Evolutionary conservation across 1,140 invertebrate genomes (phyloP).

Genomic region (Platyscapa corneri): DNA sequence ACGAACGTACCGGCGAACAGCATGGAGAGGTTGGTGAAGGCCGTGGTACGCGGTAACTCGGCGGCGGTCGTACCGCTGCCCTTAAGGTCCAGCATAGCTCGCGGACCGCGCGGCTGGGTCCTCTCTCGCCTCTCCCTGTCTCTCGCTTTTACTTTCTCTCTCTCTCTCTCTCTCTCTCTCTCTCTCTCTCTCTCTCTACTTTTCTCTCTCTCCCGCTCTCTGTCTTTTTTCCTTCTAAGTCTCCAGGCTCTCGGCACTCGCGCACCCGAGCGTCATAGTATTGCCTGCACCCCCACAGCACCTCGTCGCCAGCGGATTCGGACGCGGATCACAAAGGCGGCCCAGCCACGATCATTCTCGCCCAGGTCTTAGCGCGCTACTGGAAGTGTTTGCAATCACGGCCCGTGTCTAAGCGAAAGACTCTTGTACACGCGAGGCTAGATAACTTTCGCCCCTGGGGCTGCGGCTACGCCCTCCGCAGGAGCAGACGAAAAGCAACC

Average conservation of each 20-base stretch:
- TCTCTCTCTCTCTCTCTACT: not conserved
- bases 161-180: not conserved
- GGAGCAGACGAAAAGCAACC: not conserved
- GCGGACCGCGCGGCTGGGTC: not conserved
- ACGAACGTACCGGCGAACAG: constrained; percentile 77
- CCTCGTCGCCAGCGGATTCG: constrained; percentile 5
- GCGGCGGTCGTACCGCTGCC: constrained; percentile 78
- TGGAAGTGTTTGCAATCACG: constrained; percentile 1
- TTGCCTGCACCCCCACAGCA: not conserved
- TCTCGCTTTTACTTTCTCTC: not conserved
- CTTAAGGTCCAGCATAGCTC: constrained; percentile 79
- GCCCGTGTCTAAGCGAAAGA: not conserved
- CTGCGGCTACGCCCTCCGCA: constrained; percentile 33
- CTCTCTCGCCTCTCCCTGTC: not conserved
- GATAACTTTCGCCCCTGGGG: constrained; percentile 9
- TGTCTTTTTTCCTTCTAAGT: not conserved
- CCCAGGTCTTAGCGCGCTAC: constrained; percentile 12
- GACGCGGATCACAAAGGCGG: not conserved
- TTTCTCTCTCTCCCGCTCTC: not conserved
- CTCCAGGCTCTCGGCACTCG: constrained; percentile 18
- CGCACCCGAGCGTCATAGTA: constrained; percentile 28
- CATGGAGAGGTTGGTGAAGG: constrained; percentile 80
- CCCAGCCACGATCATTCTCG: constrained; percentile 38
- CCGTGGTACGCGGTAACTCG: constrained; percentile 75
- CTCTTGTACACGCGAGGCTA: not conserved